phyloP scores from a whole-genome alignment of 2,888 invertebrate species.

The Erebia epiphron region DNA sequence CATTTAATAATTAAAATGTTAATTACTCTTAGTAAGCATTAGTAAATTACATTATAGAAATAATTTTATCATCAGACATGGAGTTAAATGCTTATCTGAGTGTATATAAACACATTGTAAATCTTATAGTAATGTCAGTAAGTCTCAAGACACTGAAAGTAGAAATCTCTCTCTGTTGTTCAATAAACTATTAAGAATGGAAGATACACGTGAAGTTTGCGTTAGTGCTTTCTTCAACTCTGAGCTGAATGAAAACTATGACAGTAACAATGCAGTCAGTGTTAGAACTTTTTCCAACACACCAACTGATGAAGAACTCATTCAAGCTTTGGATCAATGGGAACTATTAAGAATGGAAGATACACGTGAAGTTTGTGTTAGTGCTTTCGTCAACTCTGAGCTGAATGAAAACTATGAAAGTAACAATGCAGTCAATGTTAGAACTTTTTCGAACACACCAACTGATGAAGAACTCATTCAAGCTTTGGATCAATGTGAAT shows the following conservation, averaged over 20 bases:
- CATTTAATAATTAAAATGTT: constrained; percentile 1
- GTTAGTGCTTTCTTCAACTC: neutral
- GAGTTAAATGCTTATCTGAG: no score
- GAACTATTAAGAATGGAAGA: no score
- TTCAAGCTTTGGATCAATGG: no score
- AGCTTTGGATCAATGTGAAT: neutral
- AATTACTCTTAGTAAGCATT: neutral
- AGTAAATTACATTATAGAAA: neutral
- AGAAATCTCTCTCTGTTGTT: neutral
- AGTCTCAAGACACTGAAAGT: neutral
- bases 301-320: no score
- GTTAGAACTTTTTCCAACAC: no score
- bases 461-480: neutral
- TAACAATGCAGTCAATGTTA: no score
- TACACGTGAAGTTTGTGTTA: no score
- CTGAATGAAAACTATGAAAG: no score
- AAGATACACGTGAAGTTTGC: neutral
- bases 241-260: no score
- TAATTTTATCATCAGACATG: neutral
- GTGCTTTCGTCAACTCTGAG: no score
- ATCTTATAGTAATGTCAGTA: neutral
- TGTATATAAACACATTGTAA: constrained; percentile 1
- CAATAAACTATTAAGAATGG: neutral
- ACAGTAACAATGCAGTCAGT: no score
- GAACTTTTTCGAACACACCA: constrained; percentile 4